Evolutionary conservation across 2,888 invertebrate genomes (phyloP), one percentile per base, ranked within the genome.

Genomic region (Chrysodeixis includens): DNA sequence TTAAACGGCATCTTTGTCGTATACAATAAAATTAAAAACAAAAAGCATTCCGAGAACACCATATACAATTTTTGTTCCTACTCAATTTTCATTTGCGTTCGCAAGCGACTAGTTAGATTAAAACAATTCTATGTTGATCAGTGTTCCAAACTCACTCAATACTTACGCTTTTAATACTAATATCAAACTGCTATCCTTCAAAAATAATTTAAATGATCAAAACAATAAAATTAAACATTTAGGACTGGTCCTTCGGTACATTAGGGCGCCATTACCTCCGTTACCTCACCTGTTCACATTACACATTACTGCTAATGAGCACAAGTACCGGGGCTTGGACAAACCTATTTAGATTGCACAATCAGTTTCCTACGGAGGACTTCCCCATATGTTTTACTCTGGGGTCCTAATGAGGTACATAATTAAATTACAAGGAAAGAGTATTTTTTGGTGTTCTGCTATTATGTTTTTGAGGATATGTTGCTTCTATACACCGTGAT

Each of bases 301-400:
- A 44, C 26, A 14, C 55, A 64, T n/a, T 56, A 44, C 3, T 8
- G 26, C 54, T 62, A 72, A 66, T 60, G 62, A 63, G 52, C 49
- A 10, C 16, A 56, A n/a, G 20, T 52, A 55, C 30, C 16, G 30
- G 20, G 22, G 56, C 58, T 65, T 51, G 58, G 56, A 10, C 65
- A 66, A 74, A 26, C 59, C 63, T 69, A 57, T 74, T 79, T 71
- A 71, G 66, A 66, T 69, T 66, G 26, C 62, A 49, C 52, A 73
- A 80, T 78, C 81, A 71, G 69, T 68, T 63, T 20, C 56, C 59
- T 55, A 30, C 79, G 69, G 35, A 64, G 49, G 67, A 64, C 30
- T 44, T 55, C 7, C 18, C 12, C 18, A 46, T 16, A 40, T 59
- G 54, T 60, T 60, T 46, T n/a, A 8, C 12, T 40, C 40, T 62